Evolutionary conservation across 1,140 invertebrate genomes (phyloP), one percentile per base, ranked within the genome.

Genomic region (Drosophila mauritiana): DNA sequence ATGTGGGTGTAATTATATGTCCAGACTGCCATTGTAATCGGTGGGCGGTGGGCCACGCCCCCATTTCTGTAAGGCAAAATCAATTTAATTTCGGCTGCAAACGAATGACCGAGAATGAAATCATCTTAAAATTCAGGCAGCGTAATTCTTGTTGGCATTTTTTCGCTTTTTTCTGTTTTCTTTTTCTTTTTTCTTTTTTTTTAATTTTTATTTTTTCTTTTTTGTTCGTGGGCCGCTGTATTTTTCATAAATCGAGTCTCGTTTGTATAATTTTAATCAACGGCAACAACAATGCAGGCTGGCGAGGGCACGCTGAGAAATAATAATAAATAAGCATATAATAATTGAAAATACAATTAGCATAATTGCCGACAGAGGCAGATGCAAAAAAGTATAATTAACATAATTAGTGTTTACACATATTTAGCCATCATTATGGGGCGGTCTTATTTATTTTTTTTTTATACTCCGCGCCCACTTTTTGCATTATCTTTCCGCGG

Each of bases 311-410:
- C 34, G 36, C 58, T 63, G 59, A 59, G 78, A 77, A 86, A 86
- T 73, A 86, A 88, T 79, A 88, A 88, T 86, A 86, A 85, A 85
- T 85, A 85, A 85, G 79, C 82, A 78, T 85, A 85, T 82, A 88
- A 82, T 86, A 88, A 86, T 86, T 86, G 82, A 88, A 82, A 79
- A 88, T 76, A 86, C 82, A 86, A 85, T 85, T 85, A 86, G 82
- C 82, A 85, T 86, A 85, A 86, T 86, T 85, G 82, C 52, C 40
- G 57, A 43, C 65, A 52, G 27, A 63, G 13, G 45, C 45, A 17
- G n/a, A 42, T 7, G 40, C 40, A 39, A 75, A 62, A 68, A 62
- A 49, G 45, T 67, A 82, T 88, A 88, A 86, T 86, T 88, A 86
- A 73, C 83, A 88, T 79, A 88, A 86, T 86, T 86, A 73, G 73